Evolutionary conservation across 2,113 vertebrate species (phyloP).

Genomic region (Cyanocitta stelleri): DNA sequence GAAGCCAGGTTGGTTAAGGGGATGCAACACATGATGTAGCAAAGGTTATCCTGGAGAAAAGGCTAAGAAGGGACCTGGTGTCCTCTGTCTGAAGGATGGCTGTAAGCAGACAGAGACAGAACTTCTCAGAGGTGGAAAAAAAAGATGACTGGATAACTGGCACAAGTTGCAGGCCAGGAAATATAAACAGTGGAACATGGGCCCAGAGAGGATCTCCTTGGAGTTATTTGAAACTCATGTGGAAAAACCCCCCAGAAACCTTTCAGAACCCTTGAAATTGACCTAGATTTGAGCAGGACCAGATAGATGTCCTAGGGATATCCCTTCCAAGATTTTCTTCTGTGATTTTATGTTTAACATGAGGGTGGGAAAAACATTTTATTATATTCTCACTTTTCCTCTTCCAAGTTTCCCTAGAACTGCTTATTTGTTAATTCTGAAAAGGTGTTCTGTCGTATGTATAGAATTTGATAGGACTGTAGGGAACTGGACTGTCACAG

Average conservation of each 20-base stretch:
- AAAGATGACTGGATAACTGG: background rate
- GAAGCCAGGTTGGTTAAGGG: background rate
- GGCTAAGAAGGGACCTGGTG: background rate
- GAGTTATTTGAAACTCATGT: background rate
- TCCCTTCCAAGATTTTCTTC: background rate
- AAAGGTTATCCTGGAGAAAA: background rate
- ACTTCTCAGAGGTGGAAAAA: background rate
- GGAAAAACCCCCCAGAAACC: background rate
- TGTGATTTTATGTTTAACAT: background rate
- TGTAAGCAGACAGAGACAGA: background rate
- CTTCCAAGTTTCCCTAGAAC: background rate
- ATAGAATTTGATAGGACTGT: background rate
- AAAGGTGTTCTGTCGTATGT: background rate
- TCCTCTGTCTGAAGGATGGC: background rate
- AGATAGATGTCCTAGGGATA: background rate
- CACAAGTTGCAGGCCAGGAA: background rate
- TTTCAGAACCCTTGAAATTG: background rate
- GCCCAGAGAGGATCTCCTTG: background rate
- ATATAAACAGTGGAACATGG: background rate
- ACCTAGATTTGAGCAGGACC: background rate
- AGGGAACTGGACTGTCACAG: background rate
- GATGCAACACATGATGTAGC: rapidly evolving
- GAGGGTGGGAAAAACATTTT: background rate
- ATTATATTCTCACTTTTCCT: background rate
- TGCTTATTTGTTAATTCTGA: background rate